These are phyloP conservation scores for Gallinago undulata DNA, from an alignment of 2,113 vertebrate genomes.

Conservation along the genomic window DNA sequence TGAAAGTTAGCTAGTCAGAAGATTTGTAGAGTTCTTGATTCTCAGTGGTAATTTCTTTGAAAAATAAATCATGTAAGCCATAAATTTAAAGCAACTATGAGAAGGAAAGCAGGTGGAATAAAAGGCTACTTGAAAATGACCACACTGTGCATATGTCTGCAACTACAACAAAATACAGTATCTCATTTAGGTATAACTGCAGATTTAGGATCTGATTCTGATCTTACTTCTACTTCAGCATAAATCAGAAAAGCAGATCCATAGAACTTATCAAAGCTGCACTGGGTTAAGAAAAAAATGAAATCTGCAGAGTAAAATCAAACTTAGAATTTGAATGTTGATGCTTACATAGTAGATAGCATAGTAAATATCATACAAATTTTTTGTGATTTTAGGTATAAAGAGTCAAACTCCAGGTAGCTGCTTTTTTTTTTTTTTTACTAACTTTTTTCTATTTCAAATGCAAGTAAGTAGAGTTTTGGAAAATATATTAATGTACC, in stretches of 20 bases:
- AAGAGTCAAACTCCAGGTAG: neutral
- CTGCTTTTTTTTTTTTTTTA: neutral
- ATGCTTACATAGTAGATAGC: neutral
- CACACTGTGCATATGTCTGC: neutral
- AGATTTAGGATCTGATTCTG: neutral
- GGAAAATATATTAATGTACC: neutral
- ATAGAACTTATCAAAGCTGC: neutral
- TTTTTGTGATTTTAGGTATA: neutral
- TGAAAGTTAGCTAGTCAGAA: slow-evolving; percentile 31
- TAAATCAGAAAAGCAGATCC: neutral
- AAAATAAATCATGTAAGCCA: slow-evolving; percentile 22
- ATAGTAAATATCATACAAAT: neutral
- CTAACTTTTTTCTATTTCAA: neutral
- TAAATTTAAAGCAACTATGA: slow-evolving; percentile 46
- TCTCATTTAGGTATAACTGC: neutral
- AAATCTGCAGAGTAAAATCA: neutral
- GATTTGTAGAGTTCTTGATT: slow-evolving; percentile 54
- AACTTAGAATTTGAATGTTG: neutral
- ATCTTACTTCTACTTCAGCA: neutral
- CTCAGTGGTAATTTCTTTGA: slow-evolving; percentile 39
- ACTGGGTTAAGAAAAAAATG: neutral
- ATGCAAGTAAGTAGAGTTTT: neutral
- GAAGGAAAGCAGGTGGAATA: slow-evolving; percentile 26
- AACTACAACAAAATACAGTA: neutral
- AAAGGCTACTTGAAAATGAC: slow-evolving; percentile 30